Base-by-base conservation (phyloP, 1,140 invertebrate species). In the Eueides isabella region DNA sequence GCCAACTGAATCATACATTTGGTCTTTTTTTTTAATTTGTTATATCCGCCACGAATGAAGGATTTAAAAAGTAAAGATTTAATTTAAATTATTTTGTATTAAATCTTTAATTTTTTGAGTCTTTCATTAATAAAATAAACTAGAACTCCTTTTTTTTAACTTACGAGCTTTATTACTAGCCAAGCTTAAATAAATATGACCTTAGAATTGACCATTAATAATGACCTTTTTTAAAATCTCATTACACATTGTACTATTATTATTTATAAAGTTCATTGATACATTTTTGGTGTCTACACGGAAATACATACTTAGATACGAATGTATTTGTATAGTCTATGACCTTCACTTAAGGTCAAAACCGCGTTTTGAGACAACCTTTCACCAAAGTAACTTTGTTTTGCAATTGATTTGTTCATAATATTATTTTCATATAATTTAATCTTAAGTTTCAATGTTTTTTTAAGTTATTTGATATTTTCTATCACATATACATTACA, bases 311-410 rank as follows among this genome's bases (percentile, higher is more conserved):
- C 55, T 33, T 68, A 69, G 26, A 48, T 73, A 74, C 29, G 35
- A 16, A 16, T 16, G 35, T 38, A 5, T 14, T 14, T 38, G 16
- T 44, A 26, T 65, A 62, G 28, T 5, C 23, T 23, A 23, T 38
- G 76, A 78, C 79, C 79, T 80, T 80, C 41, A 72, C 61, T 33
- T 68, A 80, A 80, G 79, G 79, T 80, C 69, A 38, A 41, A 38
- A 63, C 74, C 76, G 7, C 61, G 76, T 74, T 74, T 77, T 71
- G 55, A 38, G 30, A 61, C 55, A 38, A 68, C 78, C 78, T 80
- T 80, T 80, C 76, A 80, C 76, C 74, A 66, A 71, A 76, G 61
- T 70, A 30, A 35, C 38, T 69, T 61, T 66, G 29, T 64, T 41
- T 64, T 64, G 61, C 41, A 44, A 44, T 44, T 19, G n/a, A 44